Evolutionary conservation across 2,797 vertebrate species (phyloP).

Genomic region (Hoplostethus mediterraneus): DNA sequence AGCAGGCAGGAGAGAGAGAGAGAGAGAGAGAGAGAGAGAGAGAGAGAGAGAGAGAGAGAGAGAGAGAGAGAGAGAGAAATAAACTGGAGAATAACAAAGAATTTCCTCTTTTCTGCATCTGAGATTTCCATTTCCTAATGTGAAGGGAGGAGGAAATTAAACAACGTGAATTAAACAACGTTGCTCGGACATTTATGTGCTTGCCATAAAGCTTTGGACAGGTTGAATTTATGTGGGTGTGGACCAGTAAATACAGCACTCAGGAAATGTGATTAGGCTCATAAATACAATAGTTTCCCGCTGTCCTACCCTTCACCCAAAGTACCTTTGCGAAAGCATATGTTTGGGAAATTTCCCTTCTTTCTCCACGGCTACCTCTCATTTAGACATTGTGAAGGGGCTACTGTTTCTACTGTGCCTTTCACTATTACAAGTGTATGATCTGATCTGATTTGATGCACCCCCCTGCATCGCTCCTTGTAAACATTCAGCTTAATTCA

Average conservation of each 20-base stretch:
- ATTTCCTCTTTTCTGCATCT: slow-evolving; percentile 61
- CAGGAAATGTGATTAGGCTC: slow-evolving; percentile 82
- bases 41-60: slow-evolving; percentile 8
- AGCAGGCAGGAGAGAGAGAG: slow-evolving; percentile 37
- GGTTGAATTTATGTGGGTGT: slow-evolving; percentile 74
- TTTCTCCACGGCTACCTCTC: slow-evolving; percentile 9
- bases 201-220: slow-evolving; percentile 68
- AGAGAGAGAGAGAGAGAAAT: slow-evolving; percentile 16
- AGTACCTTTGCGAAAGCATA: slow-evolving; percentile 63
- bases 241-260: slow-evolving; percentile 78
- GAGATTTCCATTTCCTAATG: slow-evolving; percentile 80
- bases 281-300: slow-evolving; percentile 73
- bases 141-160: slow-evolving; percentile 75
- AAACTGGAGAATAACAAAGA: slow-evolving; percentile 59
- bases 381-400: neutral
- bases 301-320: slow-evolving; percentile 74
- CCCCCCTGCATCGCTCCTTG: too few relatives aligned
- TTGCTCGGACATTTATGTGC: slow-evolving; percentile 71
- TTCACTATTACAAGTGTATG: neutral
- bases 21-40: slow-evolving; percentile 4
- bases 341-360: slow-evolving; percentile 51
- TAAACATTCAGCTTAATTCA: too few relatives aligned
- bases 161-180: slow-evolving; percentile 72
- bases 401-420: neutral
- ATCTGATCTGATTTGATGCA: too few relatives aligned